A percentile compares a stretch with the other conserved stretches of the same genome.
Evolutionary conservation across 2,797 vertebrate genomes (phyloP).

Genomic region (Chaenodraco wilsoni): DNA sequence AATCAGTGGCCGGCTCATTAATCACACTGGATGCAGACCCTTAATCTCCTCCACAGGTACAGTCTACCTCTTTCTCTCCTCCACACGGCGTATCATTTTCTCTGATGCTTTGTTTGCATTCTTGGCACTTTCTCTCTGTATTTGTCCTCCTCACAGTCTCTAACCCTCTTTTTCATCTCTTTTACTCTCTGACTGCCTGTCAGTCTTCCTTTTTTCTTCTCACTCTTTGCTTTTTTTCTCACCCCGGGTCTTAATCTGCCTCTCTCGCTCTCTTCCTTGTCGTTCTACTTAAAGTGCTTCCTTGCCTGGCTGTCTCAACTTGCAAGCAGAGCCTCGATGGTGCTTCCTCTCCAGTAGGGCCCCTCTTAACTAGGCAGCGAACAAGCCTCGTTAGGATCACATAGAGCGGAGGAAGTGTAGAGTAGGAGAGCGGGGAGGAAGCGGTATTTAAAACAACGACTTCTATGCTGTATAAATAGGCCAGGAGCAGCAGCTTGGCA

Average conservation of each 20-base stretch:
- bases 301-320: slow-evolving; percentile 23
- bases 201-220: slow-evolving; percentile 31
- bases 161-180: slow-evolving; percentile 26
- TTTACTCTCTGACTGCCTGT: slow-evolving; percentile 32
- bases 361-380: slow-evolving; percentile 28
- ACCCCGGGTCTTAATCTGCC: slow-evolving; percentile 20
- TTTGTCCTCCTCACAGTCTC: slow-evolving; percentile 39
- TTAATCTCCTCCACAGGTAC: slow-evolving; percentile 80
- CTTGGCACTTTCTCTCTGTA: slow-evolving; percentile 35
- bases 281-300: slow-evolving; percentile 23
- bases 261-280: slow-evolving; percentile 9
- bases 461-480: slow-evolving; percentile 30
- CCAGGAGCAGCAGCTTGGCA: slow-evolving; percentile 21
- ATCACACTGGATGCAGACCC: slow-evolving; percentile 76
- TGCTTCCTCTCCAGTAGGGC: slow-evolving; percentile 23
- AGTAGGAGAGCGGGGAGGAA: not conserved
- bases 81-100: slow-evolving; percentile 49
- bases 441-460: slow-evolving; percentile 26
- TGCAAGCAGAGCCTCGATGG: slow-evolving; percentile 12
- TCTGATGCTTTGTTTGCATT: slow-evolving; percentile 55
- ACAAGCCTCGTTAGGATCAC: slow-evolving; percentile 35
- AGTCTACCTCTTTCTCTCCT: slow-evolving; percentile 37
- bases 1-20: slow-evolving; percentile 79
- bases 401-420: not conserved
- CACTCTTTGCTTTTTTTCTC: slow-evolving; percentile 9